These are phyloP conservation scores for Lithophane semibrunnea DNA, from an alignment of 2,888 invertebrate genomes.

Conservation along the genomic window DNA sequence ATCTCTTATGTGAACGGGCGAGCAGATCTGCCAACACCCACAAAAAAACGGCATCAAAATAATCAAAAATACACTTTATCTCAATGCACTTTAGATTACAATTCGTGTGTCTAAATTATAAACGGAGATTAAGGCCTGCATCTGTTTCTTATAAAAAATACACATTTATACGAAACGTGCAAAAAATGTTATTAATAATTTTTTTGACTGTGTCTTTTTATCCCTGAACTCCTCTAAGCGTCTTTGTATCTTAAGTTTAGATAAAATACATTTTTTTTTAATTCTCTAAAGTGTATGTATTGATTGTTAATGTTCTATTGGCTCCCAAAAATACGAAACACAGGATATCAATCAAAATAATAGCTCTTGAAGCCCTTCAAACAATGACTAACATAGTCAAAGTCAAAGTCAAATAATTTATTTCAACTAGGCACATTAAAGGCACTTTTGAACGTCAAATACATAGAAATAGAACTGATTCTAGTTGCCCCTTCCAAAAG, in stretches of 20 bases:
- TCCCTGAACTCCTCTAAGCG: constrained; percentile 24
- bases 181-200: constrained; percentile 64
- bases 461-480: too few relatives aligned
- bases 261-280: constrained; percentile 2
- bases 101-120: constrained; percentile 29
- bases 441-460: too few relatives aligned
- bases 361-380: neutral
- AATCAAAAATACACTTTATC: constrained; percentile 53
- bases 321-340: neutral
- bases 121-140: constrained; percentile 61
- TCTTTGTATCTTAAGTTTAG: constrained; percentile 23
- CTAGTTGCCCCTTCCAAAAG: too few relatives aligned
- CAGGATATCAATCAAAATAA: neutral
- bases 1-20: constrained; percentile 73
- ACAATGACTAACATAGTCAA: neutral
- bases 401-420: too few relatives aligned
- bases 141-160: constrained; percentile 69
- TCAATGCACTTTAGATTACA: constrained; percentile 38
- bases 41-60: constrained; percentile 50
- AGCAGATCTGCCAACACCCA: constrained; percentile 65
- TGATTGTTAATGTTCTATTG: neutral
- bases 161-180: constrained; percentile 65
- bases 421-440: too few relatives aligned
- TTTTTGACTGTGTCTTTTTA: constrained; percentile 40
- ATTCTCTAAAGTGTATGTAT: neutral